Evolutionary conservation across 2,797 vertebrate species (phyloP), one percentile per base, ranked within the genome.

Genomic region (Pipistrellus kuhlii): DNA sequence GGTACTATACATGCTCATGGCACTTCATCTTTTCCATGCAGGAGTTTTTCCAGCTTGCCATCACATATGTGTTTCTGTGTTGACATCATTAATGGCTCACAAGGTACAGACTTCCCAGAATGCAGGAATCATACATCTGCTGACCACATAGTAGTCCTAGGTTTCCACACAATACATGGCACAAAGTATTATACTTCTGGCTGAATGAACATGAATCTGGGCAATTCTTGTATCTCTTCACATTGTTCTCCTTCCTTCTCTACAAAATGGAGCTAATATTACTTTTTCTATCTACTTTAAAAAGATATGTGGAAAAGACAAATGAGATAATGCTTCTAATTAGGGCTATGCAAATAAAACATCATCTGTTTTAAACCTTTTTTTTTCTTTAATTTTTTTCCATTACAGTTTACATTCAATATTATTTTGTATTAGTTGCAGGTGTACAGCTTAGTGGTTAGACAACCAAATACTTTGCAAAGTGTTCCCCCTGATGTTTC

Each of bases 111-210:
- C 32, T 27, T 77, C 38, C 38, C 12, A 62, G 51, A 71, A 25
- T 3, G 1, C 18, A 81, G 44, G 20, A 80, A n/a, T 53, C n/a
- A 32, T 25, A 25, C 2, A 0, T 76, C 30, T 69, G 38, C 35
- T 69, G 68, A 75, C 23, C 17, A 78, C 14, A 5, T 2, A 21
- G 11, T 32, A 25, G 44, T 9, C 44, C 30, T 82, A 72, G 20
- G 5, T 93, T 35, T 21, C 10, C 20, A 66, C 3, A 76, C 4
- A 23, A 3, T 11, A 44, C 13, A 5, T 14, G 55, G 9, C 14
- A 23, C 14, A 51, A 62, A 72, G 41, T 80, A n/a, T n/a, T n/a
- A n/a, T n/a, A 80, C 18, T 77, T 94, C 68, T 55, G 27, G 80
- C 76, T 68, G 18, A 69, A 68, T 57, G 20, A 64, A 46, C 2